phyloP scores from a whole-genome alignment of 2,113 vertebrate species.

The Drymodes brunneopygia region DNA sequence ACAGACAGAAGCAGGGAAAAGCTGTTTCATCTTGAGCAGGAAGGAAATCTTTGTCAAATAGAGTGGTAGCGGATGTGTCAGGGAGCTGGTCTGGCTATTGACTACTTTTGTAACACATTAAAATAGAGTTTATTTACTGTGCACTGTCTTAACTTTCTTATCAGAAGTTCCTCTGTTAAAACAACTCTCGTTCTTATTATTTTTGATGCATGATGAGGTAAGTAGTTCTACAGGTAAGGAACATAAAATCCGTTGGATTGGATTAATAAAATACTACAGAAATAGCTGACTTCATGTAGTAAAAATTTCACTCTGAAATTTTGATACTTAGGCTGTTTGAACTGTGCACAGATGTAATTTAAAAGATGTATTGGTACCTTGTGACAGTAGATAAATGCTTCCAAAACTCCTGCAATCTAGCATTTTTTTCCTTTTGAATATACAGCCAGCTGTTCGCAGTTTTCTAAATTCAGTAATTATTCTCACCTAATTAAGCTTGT shows the following conservation, averaged over 20 bases:
- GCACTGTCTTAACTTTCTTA: conserved; percentile 32
- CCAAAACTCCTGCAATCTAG: neutral
- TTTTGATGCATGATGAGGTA: conserved; percentile 36
- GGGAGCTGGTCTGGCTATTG: neutral
- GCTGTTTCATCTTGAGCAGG: neutral
- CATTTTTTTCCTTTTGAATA: neutral
- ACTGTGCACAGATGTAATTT: neutral
- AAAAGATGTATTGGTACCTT: neutral
- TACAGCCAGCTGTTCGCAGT: neutral
- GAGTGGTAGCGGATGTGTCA: neutral
- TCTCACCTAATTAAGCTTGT: neutral
- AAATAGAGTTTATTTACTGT: conserved; percentile 28
- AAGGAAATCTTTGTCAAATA: neutral
- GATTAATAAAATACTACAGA: neutral
- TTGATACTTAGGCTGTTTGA: neutral
- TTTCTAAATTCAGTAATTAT: neutral
- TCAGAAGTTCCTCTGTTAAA: neutral
- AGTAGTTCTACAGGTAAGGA: conserved; percentile 48
- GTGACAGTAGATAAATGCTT: neutral
- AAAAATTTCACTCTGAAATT: neutral
- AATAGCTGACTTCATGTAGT: neutral
- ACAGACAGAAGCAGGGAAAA: neutral
- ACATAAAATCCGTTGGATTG: neutral
- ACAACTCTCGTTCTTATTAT: neutral
- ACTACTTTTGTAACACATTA: neutral